Conservation (phyloP, 1,140 invertebrate genomes). For the Penaeus chinensis region DNA sequence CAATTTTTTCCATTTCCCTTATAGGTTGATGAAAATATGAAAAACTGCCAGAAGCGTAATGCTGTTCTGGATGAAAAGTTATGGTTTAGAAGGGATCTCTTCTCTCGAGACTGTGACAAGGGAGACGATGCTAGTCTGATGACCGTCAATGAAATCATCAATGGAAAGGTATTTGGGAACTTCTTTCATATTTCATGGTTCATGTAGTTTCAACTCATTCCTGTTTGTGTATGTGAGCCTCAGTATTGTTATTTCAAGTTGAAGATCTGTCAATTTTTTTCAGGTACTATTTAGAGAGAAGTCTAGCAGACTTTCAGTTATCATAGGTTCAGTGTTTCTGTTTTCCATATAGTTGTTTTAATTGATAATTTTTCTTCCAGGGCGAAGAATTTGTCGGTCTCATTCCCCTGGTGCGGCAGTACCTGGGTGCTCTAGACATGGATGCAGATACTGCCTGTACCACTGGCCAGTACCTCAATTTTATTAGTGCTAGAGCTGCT, state of each 20-base stretch:
- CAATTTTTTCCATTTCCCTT: constrained; percentile 35
- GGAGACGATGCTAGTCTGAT: constrained; percentile 73
- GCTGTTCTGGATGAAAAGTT: constrained; percentile 86
- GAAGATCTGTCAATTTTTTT: too few species aligned
- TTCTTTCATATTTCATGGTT: too few species aligned
- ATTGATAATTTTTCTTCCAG: constrained; percentile 68
- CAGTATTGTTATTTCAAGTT: too few species aligned
- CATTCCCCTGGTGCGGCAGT: constrained; percentile 92
- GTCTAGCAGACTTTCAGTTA: too few species aligned
- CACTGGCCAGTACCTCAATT: constrained; percentile 94
- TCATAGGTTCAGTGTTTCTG: too few species aligned
- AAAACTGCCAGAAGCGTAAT: constrained; percentile 89
- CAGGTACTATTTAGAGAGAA: too few species aligned
- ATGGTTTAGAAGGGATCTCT: constrained; percentile 85
- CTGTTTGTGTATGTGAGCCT: background rate
- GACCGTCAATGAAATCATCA: constrained; percentile 96
- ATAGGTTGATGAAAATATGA: constrained; percentile 98
- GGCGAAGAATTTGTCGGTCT: constrained; percentile 92
- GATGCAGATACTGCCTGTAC: constrained; percentile 97
- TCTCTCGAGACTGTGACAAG: constrained; percentile 56
- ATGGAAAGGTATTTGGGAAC: constrained; percentile 82
- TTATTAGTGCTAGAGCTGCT: constrained; percentile 90
- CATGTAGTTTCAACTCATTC: too few species aligned
- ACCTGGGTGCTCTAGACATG: constrained; percentile 92
- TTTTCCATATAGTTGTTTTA: background rate